Percentiles rank a stretch among this genome's conserved stretches.
Conservation (phyloP, 2,797 vertebrate species). For the Xenops minutus region DNA sequence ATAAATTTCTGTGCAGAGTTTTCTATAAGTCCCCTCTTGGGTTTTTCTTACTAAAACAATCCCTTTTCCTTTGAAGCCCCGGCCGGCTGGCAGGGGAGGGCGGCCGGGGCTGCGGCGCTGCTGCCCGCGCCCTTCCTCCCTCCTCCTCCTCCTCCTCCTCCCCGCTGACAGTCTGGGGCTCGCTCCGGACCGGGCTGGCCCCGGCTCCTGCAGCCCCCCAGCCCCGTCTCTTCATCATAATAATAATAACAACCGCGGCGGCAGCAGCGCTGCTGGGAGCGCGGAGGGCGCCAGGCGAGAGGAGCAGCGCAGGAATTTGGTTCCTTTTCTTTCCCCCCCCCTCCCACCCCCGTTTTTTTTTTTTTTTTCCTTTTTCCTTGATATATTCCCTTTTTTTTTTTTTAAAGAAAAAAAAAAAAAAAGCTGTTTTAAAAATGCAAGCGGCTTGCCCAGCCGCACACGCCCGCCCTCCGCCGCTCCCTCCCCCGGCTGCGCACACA, state of each 20-base stretch:
- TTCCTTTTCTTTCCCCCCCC: neutral
- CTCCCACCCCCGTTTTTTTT: neutral
- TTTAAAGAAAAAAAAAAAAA: neutral
- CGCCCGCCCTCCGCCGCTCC: neutral
- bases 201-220: neutral
- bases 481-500: neutral
- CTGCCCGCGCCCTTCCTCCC: slow-evolving; percentile 39
- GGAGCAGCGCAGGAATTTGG: neutral
- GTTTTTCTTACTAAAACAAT: neutral
- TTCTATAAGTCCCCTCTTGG: neutral
- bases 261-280: neutral
- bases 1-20: neutral
- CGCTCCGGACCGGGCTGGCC: slow-evolving; percentile 52
- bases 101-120: slow-evolving; percentile 14
- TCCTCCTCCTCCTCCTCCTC: neutral
- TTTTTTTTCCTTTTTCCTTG: neutral
- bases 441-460: slow-evolving; percentile 19
- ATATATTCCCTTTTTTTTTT: neutral
- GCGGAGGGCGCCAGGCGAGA: neutral
- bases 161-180: slow-evolving; percentile 65
- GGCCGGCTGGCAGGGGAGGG: slow-evolving; percentile 48
- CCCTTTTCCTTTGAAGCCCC: slow-evolving; percentile 12
- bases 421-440: slow-evolving; percentile 41
- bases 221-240: neutral
- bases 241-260: neutral